Percentiles rank a stretch among this genome's conserved stretches.
Conservation (phyloP, 2,888 invertebrate species). For the Archips crataeganus region DNA sequence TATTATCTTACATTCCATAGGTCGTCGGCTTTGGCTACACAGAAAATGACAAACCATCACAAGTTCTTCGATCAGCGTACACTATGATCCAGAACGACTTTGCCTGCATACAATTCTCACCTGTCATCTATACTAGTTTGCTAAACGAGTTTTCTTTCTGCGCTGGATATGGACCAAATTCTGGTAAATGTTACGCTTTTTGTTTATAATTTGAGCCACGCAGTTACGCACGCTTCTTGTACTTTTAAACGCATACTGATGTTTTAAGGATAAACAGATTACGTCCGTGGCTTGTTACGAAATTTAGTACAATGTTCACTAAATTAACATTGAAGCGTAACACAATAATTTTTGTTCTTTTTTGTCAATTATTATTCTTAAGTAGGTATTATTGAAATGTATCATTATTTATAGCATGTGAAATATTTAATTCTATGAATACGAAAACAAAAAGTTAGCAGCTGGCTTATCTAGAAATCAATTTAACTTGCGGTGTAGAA, state of each 20-base stretch:
- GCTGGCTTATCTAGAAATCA: too few species aligned
- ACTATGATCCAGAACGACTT: conserved; percentile 80
- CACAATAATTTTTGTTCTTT: too few species aligned
- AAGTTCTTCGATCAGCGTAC: conserved; percentile 76
- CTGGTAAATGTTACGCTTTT: conserved; percentile 54
- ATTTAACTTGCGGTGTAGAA: too few species aligned
- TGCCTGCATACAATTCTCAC: conserved; percentile 78
- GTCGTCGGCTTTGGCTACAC: conserved; percentile 87
- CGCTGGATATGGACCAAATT: conserved; percentile 85
- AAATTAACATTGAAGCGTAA: too few species aligned
- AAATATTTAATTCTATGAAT: too few species aligned
- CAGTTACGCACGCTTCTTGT: background rate
- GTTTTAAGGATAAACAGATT: background rate
- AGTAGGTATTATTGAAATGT: too few species aligned
- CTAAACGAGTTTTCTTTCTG: conserved; percentile 88
- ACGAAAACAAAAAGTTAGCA: too few species aligned
- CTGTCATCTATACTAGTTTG: conserved; percentile 79
- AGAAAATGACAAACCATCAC: conserved; percentile 82
- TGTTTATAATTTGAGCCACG: background rate
- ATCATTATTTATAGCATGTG: too few species aligned
- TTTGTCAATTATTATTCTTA: too few species aligned
- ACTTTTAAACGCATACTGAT: background rate
- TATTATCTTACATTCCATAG: conserved; percentile 55
- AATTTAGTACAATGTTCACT: background rate
- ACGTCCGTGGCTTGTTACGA: background rate